phyloP scores from a whole-genome alignment of 2,888 invertebrate species.

The Callyntrura guangdongensis region DNA sequence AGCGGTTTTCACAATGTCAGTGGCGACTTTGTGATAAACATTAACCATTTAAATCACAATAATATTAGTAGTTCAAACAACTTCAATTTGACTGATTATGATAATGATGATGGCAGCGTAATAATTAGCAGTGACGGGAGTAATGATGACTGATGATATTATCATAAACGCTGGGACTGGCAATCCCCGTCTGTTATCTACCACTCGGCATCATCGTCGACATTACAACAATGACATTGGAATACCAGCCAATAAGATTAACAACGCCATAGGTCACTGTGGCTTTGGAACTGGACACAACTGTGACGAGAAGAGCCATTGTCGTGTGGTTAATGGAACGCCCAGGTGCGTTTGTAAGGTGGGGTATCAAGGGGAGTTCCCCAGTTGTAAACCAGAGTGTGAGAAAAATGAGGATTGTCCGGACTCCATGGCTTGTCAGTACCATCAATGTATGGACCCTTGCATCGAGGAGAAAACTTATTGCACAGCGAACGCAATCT shows the following conservation, averaged over 20 bases:
- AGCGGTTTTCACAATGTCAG: conserved; percentile 9
- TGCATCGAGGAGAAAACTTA: conserved; percentile 66
- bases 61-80: conserved; percentile 25
- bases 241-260: not conserved
- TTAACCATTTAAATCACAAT: not conserved
- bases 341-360: conserved; percentile 74
- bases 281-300: conserved; percentile 68
- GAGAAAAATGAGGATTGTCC: conserved; percentile 75
- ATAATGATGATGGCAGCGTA: conserved; percentile 5
- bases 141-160: conserved; percentile 46
- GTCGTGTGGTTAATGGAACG: conserved; percentile 63
- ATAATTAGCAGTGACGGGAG: conserved; percentile 1
- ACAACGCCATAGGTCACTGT: conserved; percentile 36
- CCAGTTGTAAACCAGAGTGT: conserved; percentile 76
- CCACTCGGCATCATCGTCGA: conserved; percentile 55
- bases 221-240: conserved; percentile 32
- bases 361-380: conserved; percentile 70
- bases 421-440: conserved; percentile 67
- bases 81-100: conserved; percentile 29
- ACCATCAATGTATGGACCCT: conserved; percentile 76
- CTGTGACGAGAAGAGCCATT: conserved; percentile 76
- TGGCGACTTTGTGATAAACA: conserved; percentile 13
- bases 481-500: conserved; percentile 73
- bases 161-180: conserved; percentile 1
- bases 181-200: not conserved